phyloP scores from a whole-genome alignment of 1,140 invertebrate species.

The Neelides sp. region DNA sequence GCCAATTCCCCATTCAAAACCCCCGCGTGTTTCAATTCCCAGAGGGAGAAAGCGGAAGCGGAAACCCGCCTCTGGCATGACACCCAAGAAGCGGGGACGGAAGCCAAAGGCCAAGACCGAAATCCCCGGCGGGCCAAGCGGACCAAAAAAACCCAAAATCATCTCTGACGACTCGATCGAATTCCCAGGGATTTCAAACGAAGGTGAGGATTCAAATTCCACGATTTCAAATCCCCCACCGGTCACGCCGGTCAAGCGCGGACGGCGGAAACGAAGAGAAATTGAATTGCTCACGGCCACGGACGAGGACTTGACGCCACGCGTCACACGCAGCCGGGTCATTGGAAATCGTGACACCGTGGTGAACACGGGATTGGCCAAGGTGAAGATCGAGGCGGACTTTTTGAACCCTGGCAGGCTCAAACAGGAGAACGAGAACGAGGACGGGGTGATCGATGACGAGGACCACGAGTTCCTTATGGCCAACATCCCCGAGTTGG shows the following conservation, averaged over 20 bases:
- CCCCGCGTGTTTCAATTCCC: background rate
- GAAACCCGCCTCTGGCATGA: background rate
- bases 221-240: too few relatives aligned
- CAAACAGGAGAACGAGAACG: too few relatives aligned
- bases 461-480: background rate
- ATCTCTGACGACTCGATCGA: too few relatives aligned
- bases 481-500: too few relatives aligned
- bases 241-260: too few relatives aligned
- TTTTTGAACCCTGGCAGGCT: too few relatives aligned
- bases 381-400: conserved; percentile 16
- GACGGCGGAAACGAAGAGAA: too few relatives aligned
- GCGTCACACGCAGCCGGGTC: background rate
- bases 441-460: background rate
- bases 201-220: too few relatives aligned
- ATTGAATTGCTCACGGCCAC: too few relatives aligned
- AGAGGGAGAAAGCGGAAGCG: conserved; percentile 4
- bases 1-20: too few relatives aligned
- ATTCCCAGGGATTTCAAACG: too few relatives aligned
- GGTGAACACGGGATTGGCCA: conserved; percentile 6
- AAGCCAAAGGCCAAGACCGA: conserved; percentile 1
- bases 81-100: background rate
- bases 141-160: background rate
- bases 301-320: background rate
- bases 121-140: background rate
- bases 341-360: background rate